phyloP scores from a whole-genome alignment of 92 coral and sea anemone genomes.

The Porites divaricata region DNA sequence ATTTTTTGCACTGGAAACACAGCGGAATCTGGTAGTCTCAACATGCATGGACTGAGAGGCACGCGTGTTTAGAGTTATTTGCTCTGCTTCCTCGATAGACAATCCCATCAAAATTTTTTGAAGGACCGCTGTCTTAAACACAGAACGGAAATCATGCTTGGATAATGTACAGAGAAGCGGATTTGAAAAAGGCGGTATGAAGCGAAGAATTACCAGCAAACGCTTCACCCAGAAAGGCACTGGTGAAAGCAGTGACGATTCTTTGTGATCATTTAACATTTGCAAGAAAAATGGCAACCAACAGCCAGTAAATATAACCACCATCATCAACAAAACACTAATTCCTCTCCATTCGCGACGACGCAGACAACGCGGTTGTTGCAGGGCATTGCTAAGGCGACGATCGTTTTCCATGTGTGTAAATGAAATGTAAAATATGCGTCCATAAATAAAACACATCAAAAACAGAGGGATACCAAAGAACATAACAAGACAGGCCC shows the following conservation, averaged over 20 bases:
- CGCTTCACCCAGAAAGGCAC: constrained; percentile 34
- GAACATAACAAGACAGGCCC: constrained; percentile 48
- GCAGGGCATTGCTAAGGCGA: not conserved
- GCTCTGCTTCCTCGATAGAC: not conserved
- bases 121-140: constrained; percentile 5
- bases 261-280: constrained; percentile 20
- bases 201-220: constrained; percentile 33
- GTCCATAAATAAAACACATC: constrained; percentile 40
- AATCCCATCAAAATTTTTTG: not conserved
- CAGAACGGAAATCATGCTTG: constrained; percentile 58
- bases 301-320: constrained; percentile 49
- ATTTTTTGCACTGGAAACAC: too few species aligned
- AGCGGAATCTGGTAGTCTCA: not conserved
- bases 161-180: constrained; percentile 58
- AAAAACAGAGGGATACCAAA: constrained; percentile 43
- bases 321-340: constrained; percentile 42
- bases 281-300: constrained; percentile 57
- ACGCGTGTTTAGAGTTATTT: not conserved
- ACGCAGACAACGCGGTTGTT: not conserved
- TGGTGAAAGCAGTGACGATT: not conserved
- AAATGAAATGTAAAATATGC: constrained; percentile 27
- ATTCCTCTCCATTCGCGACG: constrained; percentile 39
- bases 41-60: not conserved
- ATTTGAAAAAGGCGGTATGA: constrained; percentile 52
- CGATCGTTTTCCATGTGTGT: constrained; percentile 24